phyloP scores from a whole-genome alignment of 2,113 vertebrate genomes.

The Nycticryphes semicollaris region DNA sequence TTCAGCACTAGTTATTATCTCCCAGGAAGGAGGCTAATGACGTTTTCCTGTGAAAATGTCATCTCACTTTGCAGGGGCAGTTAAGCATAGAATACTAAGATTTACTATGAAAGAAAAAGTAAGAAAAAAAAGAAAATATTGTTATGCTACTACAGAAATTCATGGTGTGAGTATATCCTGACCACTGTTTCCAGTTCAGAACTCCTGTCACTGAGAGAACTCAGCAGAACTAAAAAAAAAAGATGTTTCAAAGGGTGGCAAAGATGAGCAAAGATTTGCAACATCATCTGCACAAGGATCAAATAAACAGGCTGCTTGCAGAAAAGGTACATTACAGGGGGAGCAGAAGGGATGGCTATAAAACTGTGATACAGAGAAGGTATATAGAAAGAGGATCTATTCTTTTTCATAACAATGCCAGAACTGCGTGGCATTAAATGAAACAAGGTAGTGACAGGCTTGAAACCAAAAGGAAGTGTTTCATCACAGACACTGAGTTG shows the following conservation, averaged over 20 bases:
- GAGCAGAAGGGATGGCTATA: background rate
- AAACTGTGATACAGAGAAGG: background rate
- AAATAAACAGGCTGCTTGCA: background rate
- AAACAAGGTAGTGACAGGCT: background rate
- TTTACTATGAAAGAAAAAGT: background rate
- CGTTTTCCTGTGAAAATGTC: background rate
- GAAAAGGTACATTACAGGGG: background rate
- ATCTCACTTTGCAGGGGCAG: background rate
- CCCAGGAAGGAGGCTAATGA: background rate
- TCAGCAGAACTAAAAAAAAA: background rate
- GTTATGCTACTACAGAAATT: background rate
- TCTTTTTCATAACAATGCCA: background rate
- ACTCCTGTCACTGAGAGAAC: background rate
- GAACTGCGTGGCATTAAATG: background rate
- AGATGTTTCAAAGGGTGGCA: background rate
- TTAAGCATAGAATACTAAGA: background rate
- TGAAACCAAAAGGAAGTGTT: background rate
- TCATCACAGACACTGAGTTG: background rate
- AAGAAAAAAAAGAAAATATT: background rate
- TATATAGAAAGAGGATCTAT: background rate
- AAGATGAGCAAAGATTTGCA: background rate
- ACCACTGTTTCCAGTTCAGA: background rate
- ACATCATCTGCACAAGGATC: background rate
- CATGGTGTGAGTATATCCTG: background rate
- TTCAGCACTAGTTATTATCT: background rate